A percentile compares a stretch with the other conserved stretches of the same genome.
These are phyloP conservation scores for Cavia porcellus DNA, from an alignment of 2,113 vertebrate genomes.

Conservation along the genomic window DNA sequence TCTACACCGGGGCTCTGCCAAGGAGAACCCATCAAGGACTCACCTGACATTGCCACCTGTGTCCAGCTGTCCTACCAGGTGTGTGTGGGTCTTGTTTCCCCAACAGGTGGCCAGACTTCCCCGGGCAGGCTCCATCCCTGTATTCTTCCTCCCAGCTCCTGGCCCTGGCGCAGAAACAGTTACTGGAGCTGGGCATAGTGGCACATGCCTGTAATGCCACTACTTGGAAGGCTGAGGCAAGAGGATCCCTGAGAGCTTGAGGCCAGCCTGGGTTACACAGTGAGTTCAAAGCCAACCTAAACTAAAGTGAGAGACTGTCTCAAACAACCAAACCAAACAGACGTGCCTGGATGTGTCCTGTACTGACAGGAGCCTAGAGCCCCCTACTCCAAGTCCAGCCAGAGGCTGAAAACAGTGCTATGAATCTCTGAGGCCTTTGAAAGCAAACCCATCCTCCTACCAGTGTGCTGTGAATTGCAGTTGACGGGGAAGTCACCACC, in stretches of 20 bases:
- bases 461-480: neutral
- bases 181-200: neutral
- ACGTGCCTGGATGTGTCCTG: neutral
- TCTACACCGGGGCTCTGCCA: neutral
- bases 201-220: neutral
- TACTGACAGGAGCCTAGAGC: neutral
- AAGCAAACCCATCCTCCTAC: neutral
- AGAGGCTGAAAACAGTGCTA: neutral
- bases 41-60: neutral
- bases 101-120: neutral
- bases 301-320: neutral
- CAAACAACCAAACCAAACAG: neutral
- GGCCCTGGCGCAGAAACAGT: neutral
- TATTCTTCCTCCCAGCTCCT: neutral
- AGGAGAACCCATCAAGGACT: neutral
- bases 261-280: no score
- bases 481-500: neutral
- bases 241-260: neutral
- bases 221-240: neutral
- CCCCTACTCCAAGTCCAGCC: neutral
- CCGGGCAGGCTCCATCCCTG: neutral
- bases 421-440: neutral
- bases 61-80: neutral
- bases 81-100: neutral
- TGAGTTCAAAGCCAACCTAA: neutral